A percentile compares a stretch with the other conserved stretches of the same genome.
Evolutionary conservation across 2,888 invertebrate genomes (phyloP).

Genomic region (Monopis laevigella): DNA sequence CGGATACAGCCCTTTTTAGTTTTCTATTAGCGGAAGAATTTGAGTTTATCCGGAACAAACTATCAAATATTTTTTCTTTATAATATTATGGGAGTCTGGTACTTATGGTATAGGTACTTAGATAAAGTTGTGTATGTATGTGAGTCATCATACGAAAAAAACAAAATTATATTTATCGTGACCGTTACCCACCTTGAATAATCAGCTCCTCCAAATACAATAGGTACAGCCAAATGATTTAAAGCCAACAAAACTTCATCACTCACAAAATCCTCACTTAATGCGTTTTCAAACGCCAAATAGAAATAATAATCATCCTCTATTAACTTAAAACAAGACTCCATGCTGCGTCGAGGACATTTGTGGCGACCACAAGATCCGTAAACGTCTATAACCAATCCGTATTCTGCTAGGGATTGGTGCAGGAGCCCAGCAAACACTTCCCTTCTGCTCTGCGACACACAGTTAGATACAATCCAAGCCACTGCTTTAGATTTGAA

Average conservation of each 20-base stretch:
- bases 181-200: conserved; percentile 13
- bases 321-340: background rate
- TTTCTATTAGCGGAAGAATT: too few relatives aligned
- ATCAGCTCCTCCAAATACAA: conserved; percentile 12
- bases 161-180: too few relatives aligned
- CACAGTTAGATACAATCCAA: conserved; percentile 34
- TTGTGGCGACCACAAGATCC: conserved; percentile 27
- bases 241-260: conserved; percentile 9
- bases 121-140: too few relatives aligned
- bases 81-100: too few relatives aligned
- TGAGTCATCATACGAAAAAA: too few relatives aligned
- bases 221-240: conserved; percentile 6
- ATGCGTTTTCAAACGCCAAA: conserved; percentile 11
- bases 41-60: too few relatives aligned
- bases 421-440: conserved; percentile 24
- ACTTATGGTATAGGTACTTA: too few relatives aligned
- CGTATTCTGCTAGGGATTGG: conserved; percentile 25
- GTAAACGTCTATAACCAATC: conserved; percentile 32
- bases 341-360: conserved; percentile 24
- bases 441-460: conserved; percentile 23
- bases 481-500: conserved; percentile 1
- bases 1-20: too few relatives aligned
- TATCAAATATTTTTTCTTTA: too few relatives aligned
- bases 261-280: conserved; percentile 13
- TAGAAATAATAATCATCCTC: conserved; percentile 13